Evolutionary conservation across 1,140 invertebrate genomes (phyloP).

Genomic region (Lordiphosa clarofinis): DNA sequence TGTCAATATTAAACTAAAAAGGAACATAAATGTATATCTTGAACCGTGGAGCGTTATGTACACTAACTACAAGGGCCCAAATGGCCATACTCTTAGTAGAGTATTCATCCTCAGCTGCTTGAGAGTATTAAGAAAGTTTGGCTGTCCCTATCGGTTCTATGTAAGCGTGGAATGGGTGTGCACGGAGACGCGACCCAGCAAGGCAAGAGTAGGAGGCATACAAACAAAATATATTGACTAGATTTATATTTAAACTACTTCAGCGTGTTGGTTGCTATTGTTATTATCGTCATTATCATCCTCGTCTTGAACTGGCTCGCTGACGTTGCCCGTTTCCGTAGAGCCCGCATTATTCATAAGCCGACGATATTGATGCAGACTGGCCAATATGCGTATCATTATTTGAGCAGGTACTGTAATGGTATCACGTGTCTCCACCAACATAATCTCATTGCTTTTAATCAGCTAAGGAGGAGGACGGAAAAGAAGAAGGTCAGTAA

Average conservation of each 20-base stretch:
- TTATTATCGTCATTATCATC: not conserved
- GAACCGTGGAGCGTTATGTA: too few relatives aligned
- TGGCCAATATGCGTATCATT: slow-evolving; percentile 92
- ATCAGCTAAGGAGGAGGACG: slow-evolving; percentile 85
- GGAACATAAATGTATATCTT: too few relatives aligned
- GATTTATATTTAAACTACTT: slow-evolving; percentile 8
- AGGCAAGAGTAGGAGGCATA: too few relatives aligned
- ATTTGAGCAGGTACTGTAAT: slow-evolving; percentile 94
- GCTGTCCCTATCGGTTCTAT: too few relatives aligned
- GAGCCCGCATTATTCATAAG: slow-evolving; percentile 22
- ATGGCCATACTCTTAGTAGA: too few relatives aligned
- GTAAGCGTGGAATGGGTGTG: too few relatives aligned
- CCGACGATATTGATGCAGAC: slow-evolving; percentile 82
- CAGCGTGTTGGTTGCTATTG: not conserved
- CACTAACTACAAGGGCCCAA: too few relatives aligned
- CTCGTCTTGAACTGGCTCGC: not conserved
- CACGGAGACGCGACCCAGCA: too few relatives aligned
- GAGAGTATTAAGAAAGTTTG: too few relatives aligned
- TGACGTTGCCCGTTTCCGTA: not conserved
- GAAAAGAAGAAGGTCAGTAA: not conserved
- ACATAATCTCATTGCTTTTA: slow-evolving; percentile 90
- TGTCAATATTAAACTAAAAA: too few relatives aligned
- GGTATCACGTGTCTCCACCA: slow-evolving; percentile 93
- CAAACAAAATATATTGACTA: not conserved
- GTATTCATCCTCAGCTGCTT: too few relatives aligned